Evolutionary conservation across 1,140 invertebrate species (phyloP).

Genomic region (Anastrepha ludens): DNA sequence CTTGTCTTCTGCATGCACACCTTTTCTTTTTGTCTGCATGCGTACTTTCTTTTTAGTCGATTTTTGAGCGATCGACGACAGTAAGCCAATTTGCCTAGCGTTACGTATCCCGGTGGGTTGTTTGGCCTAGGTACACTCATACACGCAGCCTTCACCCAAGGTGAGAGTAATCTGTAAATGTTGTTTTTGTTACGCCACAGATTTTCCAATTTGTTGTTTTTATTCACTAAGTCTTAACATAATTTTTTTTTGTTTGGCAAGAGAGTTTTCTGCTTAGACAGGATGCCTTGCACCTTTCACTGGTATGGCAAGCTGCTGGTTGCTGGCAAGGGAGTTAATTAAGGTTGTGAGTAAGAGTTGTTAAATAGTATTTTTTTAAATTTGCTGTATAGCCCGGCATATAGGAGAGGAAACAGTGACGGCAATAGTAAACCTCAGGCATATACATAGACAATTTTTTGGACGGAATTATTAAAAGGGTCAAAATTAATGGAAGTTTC

Average conservation of each 20-base stretch:
- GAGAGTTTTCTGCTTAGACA: conserved; percentile 13
- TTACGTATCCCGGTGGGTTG: neutral
- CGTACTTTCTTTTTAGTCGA: conserved; percentile 31
- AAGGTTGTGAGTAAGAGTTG: neutral
- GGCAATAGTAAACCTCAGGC: no score
- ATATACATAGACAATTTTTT: no score
- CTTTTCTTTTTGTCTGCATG: conserved; percentile 34
- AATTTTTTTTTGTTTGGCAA: conserved; percentile 18
- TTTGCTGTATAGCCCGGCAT: no score
- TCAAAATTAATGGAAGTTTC: no score
- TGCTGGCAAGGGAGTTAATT: neutral
- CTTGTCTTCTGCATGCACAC: conserved; percentile 52
- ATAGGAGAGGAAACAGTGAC: no score
- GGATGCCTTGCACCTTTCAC: conserved; percentile 14
- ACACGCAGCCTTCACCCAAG: neutral
- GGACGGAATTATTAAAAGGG: no score
- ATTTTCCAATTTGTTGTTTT: conserved; percentile 36
- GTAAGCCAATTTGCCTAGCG: conserved; percentile 53
- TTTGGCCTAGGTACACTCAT: conserved; percentile 1
- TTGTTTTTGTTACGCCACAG: conserved; percentile 53
- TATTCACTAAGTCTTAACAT: neutral
- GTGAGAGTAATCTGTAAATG: conserved; percentile 55
- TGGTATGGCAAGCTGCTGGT: neutral
- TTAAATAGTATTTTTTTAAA: no score
- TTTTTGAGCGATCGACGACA: neutral